Conservation (phyloP, 2,797 vertebrate species). For the Spizella passerina region DNA sequence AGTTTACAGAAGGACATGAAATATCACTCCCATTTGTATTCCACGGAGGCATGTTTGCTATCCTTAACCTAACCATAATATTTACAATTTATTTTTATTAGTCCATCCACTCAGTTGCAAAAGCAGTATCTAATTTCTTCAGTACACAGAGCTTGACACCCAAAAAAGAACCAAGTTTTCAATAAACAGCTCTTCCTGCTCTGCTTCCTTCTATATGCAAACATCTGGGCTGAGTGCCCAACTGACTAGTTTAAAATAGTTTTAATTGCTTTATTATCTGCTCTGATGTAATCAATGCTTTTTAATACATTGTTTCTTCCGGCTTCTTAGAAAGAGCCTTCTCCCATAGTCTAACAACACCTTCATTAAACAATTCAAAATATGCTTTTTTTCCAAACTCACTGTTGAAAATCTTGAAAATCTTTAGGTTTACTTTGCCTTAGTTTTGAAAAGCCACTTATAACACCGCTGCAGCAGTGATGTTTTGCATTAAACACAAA, state of each 20-base stretch:
- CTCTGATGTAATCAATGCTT: slow-evolving; percentile 14
- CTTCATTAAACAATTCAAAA: neutral
- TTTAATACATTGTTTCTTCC: neutral
- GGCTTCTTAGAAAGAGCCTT: slow-evolving; percentile 34
- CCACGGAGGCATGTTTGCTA: neutral
- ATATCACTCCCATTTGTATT: neutral
- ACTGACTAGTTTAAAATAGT: neutral
- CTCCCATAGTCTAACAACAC: neutral
- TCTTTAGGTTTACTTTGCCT: neutral
- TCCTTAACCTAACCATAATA: neutral
- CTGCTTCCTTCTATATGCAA: slow-evolving; percentile 38
- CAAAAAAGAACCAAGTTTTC: neutral
- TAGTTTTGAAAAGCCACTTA: neutral
- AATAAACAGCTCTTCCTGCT: slow-evolving; percentile 34
- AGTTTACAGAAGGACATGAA: neutral
- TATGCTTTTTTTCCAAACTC: neutral
- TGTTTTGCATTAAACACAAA: neutral
- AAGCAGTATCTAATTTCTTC: neutral
- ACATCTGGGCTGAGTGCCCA: slow-evolving; percentile 18
- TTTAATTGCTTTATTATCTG: slow-evolving; percentile 50
- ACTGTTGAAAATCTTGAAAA: neutral
- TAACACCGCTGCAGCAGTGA: neutral
- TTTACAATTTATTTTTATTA: neutral
- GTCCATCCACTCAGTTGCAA: neutral
- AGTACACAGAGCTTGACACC: neutral